phyloP scores from a whole-genome alignment of 2,113 vertebrate genomes.

The sheep (Ovis aries) region DNA sequence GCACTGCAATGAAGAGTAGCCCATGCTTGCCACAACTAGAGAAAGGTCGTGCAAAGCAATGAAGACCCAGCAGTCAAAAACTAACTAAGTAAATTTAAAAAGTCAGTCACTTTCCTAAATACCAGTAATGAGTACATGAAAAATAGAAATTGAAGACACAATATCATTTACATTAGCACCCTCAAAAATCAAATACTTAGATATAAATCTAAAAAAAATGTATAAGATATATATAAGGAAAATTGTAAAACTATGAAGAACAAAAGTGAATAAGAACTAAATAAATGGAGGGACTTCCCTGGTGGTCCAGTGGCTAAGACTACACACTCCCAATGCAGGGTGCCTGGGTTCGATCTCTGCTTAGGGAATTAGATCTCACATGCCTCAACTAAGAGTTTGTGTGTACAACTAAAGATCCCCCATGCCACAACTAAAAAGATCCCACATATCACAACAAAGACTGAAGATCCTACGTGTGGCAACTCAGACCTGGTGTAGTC shows the following conservation, averaged over 20 bases:
- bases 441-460: neutral
- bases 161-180: neutral
- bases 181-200: neutral
- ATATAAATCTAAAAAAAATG: neutral
- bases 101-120: neutral
- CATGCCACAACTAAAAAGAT: neutral
- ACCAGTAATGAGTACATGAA: neutral
- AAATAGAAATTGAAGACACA: neutral
- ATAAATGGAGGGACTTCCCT: neutral
- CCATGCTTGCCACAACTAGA: neutral
- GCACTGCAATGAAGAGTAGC: neutral
- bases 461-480: neutral
- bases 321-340: neutral
- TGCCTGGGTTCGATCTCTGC: neutral
- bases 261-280: neutral
- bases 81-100: neutral
- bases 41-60: neutral
- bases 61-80: neutral
- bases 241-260: neutral
- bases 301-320: neutral
- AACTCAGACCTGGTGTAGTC: neutral
- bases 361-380: neutral
- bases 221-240: neutral
- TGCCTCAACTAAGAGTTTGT: neutral
- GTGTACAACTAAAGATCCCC: neutral